Evolutionary conservation across 2,113 vertebrate species (phyloP).

Genomic region (Embiotoca jacksoni): DNA sequence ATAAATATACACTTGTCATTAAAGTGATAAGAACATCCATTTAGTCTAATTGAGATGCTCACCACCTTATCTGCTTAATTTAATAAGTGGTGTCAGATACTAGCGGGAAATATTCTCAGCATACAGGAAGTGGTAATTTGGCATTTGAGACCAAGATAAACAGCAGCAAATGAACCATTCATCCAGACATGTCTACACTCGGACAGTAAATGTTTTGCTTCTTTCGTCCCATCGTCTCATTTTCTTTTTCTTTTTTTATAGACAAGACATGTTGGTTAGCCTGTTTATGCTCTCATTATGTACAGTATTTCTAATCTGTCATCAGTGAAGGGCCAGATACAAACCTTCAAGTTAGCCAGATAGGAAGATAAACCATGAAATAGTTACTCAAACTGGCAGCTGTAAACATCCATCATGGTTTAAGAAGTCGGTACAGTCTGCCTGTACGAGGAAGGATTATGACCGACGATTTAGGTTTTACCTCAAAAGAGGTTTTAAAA

Average conservation of each 20-base stretch:
- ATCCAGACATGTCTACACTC: background rate
- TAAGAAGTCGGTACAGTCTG: no score
- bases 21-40: slow-evolving; percentile 23
- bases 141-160: slow-evolving; percentile 30
- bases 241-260: background rate
- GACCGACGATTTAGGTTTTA: no score
- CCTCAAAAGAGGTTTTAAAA: no score
- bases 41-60: slow-evolving; percentile 10
- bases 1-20: background rate
- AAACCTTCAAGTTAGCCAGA: no score
- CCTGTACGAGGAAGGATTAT: no score
- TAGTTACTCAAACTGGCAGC: no score
- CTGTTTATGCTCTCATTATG: background rate
- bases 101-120: slow-evolving; percentile 6
- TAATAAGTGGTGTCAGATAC: slow-evolving; percentile 41
- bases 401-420: no score
- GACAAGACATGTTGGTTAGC: slow-evolving; percentile 4
- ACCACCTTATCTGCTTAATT: background rate
- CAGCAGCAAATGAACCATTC: slow-evolving; percentile 10
- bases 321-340: background rate
- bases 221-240: background rate
- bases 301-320: background rate
- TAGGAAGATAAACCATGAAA: no score
- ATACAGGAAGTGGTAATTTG: slow-evolving; percentile 26
- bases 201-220: background rate